A percentile compares a stretch with the other conserved stretches of the same genome.
phyloP scores from a whole-genome alignment of 2,888 invertebrate genomes.

The Nudaria mundana region DNA sequence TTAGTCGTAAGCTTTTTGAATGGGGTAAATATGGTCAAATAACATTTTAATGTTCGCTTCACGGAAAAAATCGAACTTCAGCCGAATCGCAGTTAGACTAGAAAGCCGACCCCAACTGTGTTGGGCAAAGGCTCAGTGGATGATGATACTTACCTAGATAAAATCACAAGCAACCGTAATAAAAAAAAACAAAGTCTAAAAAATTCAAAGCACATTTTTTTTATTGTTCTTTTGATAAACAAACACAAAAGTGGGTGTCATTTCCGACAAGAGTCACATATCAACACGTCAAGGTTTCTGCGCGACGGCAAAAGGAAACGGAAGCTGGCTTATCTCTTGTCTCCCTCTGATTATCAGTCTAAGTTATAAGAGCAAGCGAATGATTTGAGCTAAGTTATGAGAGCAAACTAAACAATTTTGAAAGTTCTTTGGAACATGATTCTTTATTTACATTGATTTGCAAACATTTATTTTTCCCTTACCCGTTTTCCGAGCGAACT shows the following conservation, averaged over 20 bases:
- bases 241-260: constrained; percentile 20
- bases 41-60: too few species aligned
- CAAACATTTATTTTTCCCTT: too few species aligned
- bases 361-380: constrained; percentile 24
- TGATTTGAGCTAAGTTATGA: background rate
- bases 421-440: too few species aligned
- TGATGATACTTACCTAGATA: too few species aligned
- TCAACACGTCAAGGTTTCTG: constrained; percentile 41
- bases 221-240: constrained; percentile 21
- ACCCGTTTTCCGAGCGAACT: too few species aligned
- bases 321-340: constrained; percentile 50
- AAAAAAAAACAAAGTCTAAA: constrained; percentile 1
- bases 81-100: too few species aligned
- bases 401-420: background rate
- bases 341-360: constrained; percentile 27
- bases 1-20: too few species aligned
- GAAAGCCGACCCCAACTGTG: too few species aligned
- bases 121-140: too few species aligned
- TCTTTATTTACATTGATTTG: too few species aligned
- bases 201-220: constrained; percentile 2
- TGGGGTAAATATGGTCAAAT: too few species aligned
- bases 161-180: background rate
- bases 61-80: too few species aligned
- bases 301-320: constrained; percentile 39
- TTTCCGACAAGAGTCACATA: constrained; percentile 39